Conservation (phyloP, 2,888 invertebrate species). For the Eurois occulta region DNA sequence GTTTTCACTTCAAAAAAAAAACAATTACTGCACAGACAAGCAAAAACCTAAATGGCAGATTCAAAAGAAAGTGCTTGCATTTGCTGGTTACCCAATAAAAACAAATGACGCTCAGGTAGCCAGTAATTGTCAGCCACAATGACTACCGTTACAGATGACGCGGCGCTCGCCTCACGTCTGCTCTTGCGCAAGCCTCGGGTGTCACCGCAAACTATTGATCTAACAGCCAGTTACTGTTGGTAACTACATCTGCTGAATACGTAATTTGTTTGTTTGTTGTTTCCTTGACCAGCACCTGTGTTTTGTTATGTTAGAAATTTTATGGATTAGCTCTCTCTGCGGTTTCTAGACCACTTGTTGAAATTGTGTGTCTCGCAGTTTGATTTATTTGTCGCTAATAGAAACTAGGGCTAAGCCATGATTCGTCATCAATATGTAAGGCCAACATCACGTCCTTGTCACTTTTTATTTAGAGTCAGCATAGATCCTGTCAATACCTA, state of each 20-base stretch:
- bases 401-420: background rate
- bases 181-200: constrained; percentile 53
- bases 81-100: constrained; percentile 13
- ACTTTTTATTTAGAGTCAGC: background rate
- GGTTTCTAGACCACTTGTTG: background rate
- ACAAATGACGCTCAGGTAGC: constrained; percentile 1
- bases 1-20: too few species aligned
- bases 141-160: constrained; percentile 50
- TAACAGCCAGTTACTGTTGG: constrained; percentile 31
- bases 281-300: constrained; percentile 31
- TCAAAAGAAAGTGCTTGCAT: constrained; percentile 5
- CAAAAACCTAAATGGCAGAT: background rate
- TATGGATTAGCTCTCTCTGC: background rate
- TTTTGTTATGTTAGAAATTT: constrained; percentile 14
- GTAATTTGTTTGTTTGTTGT: constrained; percentile 44
- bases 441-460: background rate
- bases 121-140: constrained; percentile 4
- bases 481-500: background rate
- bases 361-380: background rate
- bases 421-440: background rate
- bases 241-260: constrained; percentile 46
- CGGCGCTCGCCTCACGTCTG: constrained; percentile 32
- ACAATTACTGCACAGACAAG: too few species aligned
- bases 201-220: constrained; percentile 55
- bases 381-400: background rate